Conservation (phyloP, 2,113 vertebrate species). For the zebrafish (Danio rerio) region DNA sequence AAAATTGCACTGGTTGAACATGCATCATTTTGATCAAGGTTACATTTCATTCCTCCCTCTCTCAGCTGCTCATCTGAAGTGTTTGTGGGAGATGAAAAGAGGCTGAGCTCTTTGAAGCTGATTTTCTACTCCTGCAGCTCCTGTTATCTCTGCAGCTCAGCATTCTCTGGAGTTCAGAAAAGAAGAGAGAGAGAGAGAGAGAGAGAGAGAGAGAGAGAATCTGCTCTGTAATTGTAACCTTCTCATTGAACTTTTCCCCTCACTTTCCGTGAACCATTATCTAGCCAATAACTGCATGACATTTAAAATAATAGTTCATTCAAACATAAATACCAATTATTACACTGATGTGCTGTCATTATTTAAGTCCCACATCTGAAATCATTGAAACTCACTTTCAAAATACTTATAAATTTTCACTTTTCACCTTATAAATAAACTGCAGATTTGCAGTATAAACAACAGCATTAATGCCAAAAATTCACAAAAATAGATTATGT, state of each 20-base stretch:
- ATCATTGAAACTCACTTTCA: too few species aligned
- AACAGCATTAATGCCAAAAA: too few species aligned
- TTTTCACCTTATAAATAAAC: too few species aligned
- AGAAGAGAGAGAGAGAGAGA: slow-evolving; percentile 8
- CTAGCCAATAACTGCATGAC: too few species aligned
- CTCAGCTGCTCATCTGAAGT: slow-evolving; percentile 43
- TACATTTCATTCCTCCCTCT: slow-evolving; percentile 41
- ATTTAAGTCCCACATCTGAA: too few species aligned
- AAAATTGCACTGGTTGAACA: slow-evolving; percentile 22
- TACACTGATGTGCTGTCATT: too few species aligned
- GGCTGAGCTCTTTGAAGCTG: slow-evolving; percentile 57
- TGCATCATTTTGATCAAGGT: slow-evolving; percentile 50
- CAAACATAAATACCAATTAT: too few species aligned
- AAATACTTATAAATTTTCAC: too few species aligned
- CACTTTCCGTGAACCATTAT: neutral
- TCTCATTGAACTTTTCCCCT: slow-evolving; percentile 5
- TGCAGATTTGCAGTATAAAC: too few species aligned
- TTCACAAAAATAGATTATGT: too few species aligned
- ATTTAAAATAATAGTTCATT: too few species aligned
- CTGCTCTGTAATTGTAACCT: slow-evolving; percentile 28
- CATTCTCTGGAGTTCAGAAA: slow-evolving; percentile 47
- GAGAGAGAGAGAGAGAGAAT: neutral
- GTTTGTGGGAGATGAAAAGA: slow-evolving; percentile 58
- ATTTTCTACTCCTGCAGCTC: slow-evolving; percentile 43
- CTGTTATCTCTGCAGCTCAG: slow-evolving; percentile 56